These are phyloP conservation scores for Lithosia quadra DNA, from an alignment of 2,888 invertebrate genomes.

Conservation along the genomic window DNA sequence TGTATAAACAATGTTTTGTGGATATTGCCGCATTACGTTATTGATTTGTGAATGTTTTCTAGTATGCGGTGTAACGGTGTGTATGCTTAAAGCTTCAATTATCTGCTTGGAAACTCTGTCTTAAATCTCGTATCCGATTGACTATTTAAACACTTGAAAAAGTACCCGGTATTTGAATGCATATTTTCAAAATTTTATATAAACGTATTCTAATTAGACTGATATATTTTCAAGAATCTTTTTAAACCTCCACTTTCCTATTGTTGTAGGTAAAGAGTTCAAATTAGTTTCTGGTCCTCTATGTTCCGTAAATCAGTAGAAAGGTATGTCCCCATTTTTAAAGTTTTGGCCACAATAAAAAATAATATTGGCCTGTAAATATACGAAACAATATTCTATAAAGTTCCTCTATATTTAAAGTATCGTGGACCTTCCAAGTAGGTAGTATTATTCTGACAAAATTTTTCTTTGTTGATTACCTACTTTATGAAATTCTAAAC, in stretches of 20 bases:
- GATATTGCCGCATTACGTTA: constrained; percentile 71
- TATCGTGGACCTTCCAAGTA: not conserved
- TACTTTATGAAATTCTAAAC: not conserved
- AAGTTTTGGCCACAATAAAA: not conserved
- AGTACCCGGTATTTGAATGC: not conserved
- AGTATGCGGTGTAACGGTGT: constrained; percentile 63
- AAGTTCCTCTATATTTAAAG: not conserved
- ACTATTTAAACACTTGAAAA: constrained; percentile 28
- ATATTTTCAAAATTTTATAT: constrained; percentile 1
- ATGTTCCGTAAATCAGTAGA: not conserved
- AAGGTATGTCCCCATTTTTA: constrained; percentile 3
- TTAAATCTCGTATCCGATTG: constrained; percentile 28
- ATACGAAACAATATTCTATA: not conserved
- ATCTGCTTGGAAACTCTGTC: constrained; percentile 24
- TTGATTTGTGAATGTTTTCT: constrained; percentile 71
- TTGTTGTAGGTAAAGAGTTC: constrained; percentile 8
- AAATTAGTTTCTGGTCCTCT: not conserved
- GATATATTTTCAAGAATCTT: constrained; percentile 20
- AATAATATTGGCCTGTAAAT: not conserved
- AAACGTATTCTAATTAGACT: constrained; percentile 7
- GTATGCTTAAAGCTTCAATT: constrained; percentile 48
- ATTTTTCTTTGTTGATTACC: no score
- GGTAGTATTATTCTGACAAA: not conserved
- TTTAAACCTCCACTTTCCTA: constrained; percentile 6
- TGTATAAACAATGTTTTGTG: constrained; percentile 52